These are phyloP conservation scores for Crossaster papposus DNA, from an alignment of 53 echinoderm and acorn worm species.

Conservation along the genomic window DNA sequence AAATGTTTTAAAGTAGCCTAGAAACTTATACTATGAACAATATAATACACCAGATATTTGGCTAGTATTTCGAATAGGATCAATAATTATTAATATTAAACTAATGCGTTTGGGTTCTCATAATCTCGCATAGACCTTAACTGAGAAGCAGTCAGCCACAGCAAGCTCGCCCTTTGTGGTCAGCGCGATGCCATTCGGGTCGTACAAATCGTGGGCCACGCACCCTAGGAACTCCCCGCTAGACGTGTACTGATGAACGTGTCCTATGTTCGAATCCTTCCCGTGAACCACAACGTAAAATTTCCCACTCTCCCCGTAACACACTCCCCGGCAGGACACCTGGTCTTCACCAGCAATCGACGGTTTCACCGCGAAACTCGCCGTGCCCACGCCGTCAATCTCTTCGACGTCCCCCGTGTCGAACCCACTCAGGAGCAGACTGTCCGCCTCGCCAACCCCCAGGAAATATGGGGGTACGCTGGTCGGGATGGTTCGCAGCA, in stretches of 20 bases:
- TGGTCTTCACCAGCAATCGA: conserved; percentile 6
- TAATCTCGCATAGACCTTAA: conserved; percentile 29
- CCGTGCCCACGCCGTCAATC: conserved; percentile 5
- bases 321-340: conserved; percentile 36
- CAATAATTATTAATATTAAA: neutral
- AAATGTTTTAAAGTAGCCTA: too few relatives aligned
- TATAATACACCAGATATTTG: too few relatives aligned
- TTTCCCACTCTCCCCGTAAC: conserved; percentile 10
- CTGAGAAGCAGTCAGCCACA: conserved; percentile 49
- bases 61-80: neutral
- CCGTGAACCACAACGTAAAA: conserved; percentile 34
- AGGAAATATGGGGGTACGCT: conserved; percentile 49
- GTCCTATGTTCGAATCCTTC: conserved; percentile 41
- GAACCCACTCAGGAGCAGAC: conserved; percentile 18
- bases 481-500: conserved; percentile 13
- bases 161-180: conserved; percentile 14
- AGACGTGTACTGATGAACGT: conserved; percentile 32
- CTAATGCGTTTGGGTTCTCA: neutral
- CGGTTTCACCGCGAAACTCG: conserved; percentile 35
- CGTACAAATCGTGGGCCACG: conserved; percentile 10
- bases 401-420: conserved; percentile 34
- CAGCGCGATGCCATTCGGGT: conserved; percentile 43
- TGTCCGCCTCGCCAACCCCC: neutral
- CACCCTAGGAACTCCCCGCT: conserved; percentile 43
- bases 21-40: too few relatives aligned